Base-by-base conservation (phyloP, 2,113 vertebrate species). In the Oreotragus oreotragus region DNA sequence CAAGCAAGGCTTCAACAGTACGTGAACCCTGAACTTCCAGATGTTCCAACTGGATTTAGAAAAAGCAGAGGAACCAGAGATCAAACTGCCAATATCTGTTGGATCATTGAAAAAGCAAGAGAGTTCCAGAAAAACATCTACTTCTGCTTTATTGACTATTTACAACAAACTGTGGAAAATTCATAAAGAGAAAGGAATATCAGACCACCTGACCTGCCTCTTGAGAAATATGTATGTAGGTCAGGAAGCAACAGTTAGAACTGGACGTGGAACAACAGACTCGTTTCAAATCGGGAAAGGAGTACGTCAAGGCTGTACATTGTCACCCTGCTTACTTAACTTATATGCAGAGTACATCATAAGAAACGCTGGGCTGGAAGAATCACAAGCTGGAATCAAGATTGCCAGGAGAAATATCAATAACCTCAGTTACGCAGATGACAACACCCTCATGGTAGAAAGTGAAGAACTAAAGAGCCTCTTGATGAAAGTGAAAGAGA, bases 251-350 rank as follows among this genome's bases (percentile, higher is more conserved):
- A 70, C 9, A 70, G 19, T 70, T 36, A 70, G 19, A 70, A 70
- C 66, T 70, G 66, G n/a, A 36, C 66, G 6, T 23, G n/a, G 17
- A 70, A 70, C 17, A 70, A 70, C 17, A 70, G n/a, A 70, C 64
- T 70, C 0, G 9, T 11, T 70, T 2, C 64, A 70, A 70, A 36
- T 23, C 1, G 2, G n/a, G 4, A 70, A 70, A 70, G n/a, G n/a
- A 21, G 66, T 11, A 23, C 2, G 0, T 36, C 66, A 36, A 70
- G n/a, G 66, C 66, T 70, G 19, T 70, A 70, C 1, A 36, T 1
- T 70, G 66, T 70, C 17, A 70, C 4, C n/a, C 66, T 70, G n/a
- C 19, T 70, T 70, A 70, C 0, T 36, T 70, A 70, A 70, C n/a
- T 70, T 36, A 12, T 3, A 36, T 1, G n/a, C n/a, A 70, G 19